These are phyloP conservation scores for Chiroxiphia lanceolata DNA, from an alignment of 2,797 vertebrate genomes.

Conservation along the genomic window DNA sequence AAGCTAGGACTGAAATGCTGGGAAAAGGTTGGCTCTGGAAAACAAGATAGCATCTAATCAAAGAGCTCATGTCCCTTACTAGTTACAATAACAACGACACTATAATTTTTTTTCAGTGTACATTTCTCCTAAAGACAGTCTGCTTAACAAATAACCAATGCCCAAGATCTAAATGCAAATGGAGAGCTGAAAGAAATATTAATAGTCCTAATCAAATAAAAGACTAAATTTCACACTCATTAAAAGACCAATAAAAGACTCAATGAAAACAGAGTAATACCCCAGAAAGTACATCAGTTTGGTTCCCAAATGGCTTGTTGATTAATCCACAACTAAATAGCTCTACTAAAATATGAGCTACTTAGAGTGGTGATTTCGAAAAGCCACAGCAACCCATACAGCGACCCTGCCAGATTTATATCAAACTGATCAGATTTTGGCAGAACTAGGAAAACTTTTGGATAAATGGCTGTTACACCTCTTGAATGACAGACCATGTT, in stretches of 20 bases:
- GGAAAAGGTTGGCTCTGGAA: background rate
- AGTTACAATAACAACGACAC: background rate
- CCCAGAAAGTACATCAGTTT: background rate
- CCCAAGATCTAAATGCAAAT: background rate
- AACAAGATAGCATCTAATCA: background rate
- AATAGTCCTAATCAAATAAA: background rate
- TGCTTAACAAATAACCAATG: background rate
- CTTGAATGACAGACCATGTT: background rate
- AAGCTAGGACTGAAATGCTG: background rate
- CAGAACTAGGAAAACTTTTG: background rate
- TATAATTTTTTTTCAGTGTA: background rate
- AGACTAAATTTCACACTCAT: background rate
- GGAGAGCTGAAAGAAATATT: background rate
- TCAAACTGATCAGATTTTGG: background rate
- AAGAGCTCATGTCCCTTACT: background rate
- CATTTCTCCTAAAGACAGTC: background rate
- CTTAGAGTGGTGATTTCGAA: constrained; percentile 10
- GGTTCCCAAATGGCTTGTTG: background rate
- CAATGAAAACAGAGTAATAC: background rate
- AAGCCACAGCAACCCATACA: background rate
- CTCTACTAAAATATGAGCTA: background rate
- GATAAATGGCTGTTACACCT: background rate
- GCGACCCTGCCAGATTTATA: background rate
- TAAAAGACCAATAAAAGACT: background rate
- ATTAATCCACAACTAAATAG: background rate